phyloP scores from a whole-genome alignment of 2,113 vertebrate species.

The Octodon degus region DNA sequence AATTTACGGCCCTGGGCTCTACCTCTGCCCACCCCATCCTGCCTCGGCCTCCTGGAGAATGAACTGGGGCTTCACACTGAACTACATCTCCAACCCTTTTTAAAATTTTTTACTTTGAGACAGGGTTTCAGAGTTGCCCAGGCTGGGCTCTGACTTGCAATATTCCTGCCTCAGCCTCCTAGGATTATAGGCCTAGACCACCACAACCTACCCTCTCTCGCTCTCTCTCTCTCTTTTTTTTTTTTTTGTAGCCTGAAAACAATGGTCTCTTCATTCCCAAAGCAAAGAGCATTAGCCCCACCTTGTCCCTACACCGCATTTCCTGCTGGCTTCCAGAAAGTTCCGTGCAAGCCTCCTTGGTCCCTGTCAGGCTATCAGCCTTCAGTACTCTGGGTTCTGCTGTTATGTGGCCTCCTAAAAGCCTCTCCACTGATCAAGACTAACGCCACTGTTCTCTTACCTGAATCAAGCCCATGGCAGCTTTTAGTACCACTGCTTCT shows the following conservation, averaged over 20 bases:
- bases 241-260: neutral
- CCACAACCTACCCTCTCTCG: neutral
- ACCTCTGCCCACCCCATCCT: neutral
- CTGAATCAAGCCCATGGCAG: neutral
- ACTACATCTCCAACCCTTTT: neutral
- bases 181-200: neutral
- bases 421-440: neutral
- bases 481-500: too few species aligned
- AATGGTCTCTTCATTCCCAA: neutral
- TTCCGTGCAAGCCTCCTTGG: neutral
- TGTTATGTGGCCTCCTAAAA: neutral
- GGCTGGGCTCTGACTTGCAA: neutral
- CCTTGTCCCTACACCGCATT: neutral
- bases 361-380: neutral
- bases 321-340: neutral
- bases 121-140: neutral
- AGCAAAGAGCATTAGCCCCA: neutral
- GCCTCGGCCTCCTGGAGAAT: neutral
- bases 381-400: neutral
- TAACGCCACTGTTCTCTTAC: accelerated
- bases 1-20: neutral
- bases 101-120: neutral
- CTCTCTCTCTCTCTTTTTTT: too few species aligned
- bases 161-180: neutral
- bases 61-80: neutral